Conservation (phyloP, 2,113 vertebrate genomes). For the Chloropsis cyanopogon region DNA sequence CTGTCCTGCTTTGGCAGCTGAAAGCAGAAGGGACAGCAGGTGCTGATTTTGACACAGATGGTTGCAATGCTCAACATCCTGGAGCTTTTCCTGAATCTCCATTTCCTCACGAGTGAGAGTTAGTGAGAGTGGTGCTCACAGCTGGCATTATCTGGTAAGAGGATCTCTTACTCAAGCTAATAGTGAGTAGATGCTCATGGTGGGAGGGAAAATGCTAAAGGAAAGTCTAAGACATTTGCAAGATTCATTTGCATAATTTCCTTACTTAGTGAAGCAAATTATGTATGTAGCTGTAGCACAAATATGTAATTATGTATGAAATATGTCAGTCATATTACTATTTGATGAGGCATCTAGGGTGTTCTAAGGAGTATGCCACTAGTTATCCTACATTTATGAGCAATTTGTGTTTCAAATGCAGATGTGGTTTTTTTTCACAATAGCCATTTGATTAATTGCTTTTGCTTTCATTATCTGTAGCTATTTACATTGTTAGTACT, state of each 20-base stretch:
- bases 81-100: constrained; percentile 79
- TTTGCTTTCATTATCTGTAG: not conserved
- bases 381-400: not conserved
- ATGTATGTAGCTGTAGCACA: not conserved
- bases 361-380: not conserved
- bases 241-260: not conserved
- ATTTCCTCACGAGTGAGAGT: constrained; percentile 78
- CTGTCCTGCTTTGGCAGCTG: constrained; percentile 81
- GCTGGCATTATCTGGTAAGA: constrained; percentile 79
- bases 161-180: not conserved
- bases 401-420: constrained; percentile 54
- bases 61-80: constrained; percentile 78
- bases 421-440: constrained; percentile 79
- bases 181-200: not conserved
- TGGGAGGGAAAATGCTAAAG: not conserved
- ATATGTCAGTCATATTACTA: not conserved
- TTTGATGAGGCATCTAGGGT: not conserved
- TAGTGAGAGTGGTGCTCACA: constrained; percentile 76
- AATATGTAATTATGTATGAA: not conserved
- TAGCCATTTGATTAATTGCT: constrained; percentile 75
- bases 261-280: constrained; percentile 5
- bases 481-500: not conserved
- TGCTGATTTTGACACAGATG: constrained; percentile 82
- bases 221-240: not conserved
- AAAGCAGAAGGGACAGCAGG: constrained; percentile 76